These are phyloP conservation scores for Tachysurus fulvidraco DNA, from an alignment of 2,113 vertebrate genomes.

Conservation along the genomic window DNA sequence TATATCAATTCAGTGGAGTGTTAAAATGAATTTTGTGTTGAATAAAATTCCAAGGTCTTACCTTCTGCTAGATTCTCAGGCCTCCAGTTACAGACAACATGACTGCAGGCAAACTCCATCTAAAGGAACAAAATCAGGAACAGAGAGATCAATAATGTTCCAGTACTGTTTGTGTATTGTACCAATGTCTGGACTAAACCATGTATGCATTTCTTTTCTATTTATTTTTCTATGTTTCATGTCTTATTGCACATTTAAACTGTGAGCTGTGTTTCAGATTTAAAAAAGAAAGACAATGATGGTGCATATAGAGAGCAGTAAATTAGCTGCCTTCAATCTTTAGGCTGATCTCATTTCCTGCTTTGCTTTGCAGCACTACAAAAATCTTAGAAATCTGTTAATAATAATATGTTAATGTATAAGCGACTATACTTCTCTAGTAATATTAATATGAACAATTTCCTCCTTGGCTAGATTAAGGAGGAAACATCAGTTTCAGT, in stretches of 20 bases:
- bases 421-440: background rate
- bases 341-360: constrained; percentile 35
- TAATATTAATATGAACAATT: background rate
- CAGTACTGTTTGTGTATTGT: background rate
- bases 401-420: background rate
- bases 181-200: background rate
- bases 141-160: background rate
- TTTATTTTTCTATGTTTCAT: background rate
- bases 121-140: constrained; percentile 4
- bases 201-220: background rate
- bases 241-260: background rate
- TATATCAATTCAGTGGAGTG: background rate
- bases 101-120: constrained; percentile 77
- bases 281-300: background rate
- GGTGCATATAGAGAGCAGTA: background rate
- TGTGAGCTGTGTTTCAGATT: background rate
- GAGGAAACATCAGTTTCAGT: no score
- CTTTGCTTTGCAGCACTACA: background rate
- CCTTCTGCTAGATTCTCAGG: constrained; percentile 48
- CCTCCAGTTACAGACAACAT: constrained; percentile 72
- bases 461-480: no score
- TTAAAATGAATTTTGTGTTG: background rate
- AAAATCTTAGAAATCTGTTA: background rate
- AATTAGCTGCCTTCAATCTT: background rate
- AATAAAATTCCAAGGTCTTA: constrained; percentile 3